Evolutionary conservation across 2,888 invertebrate species (phyloP).

Genomic region (Pristionchus fissidentatus): DNA sequence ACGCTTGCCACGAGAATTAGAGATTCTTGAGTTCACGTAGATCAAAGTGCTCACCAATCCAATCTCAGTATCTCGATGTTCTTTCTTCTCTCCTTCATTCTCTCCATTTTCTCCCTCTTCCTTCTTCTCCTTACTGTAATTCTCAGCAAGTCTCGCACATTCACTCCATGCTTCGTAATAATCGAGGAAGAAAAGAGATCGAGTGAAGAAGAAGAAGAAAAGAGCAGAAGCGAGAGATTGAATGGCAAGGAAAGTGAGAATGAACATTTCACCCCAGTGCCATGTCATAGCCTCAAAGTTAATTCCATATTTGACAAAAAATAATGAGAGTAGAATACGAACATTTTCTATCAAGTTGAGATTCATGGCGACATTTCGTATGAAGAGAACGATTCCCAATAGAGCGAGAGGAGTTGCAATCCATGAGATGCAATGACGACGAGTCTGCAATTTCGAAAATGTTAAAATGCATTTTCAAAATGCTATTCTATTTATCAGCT

Average conservation of each 20-base stretch:
- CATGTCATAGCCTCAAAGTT: neutral
- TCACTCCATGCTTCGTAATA: conserved; percentile 29
- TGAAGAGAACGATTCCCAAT: neutral
- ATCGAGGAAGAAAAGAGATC: conserved; percentile 23
- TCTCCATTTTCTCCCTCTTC: conserved; percentile 2
- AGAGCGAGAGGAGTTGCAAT: neutral
- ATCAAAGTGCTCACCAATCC: conserved; percentile 5
- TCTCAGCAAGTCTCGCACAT: conserved; percentile 1
- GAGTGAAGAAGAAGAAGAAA: neutral
- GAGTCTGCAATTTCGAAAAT: conserved; percentile 1
- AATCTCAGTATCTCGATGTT: neutral
- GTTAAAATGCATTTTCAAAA: neutral
- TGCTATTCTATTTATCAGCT: neutral
- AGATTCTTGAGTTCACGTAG: neutral
- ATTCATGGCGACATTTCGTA: neutral
- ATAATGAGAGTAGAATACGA: neutral
- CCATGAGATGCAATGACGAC: neutral
- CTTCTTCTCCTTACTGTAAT: no score
- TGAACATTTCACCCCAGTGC: conserved; percentile 23
- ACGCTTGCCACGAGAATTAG: neutral
- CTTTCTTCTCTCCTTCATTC: conserved; percentile 8
- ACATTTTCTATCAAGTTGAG: neutral
- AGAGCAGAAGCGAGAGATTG: neutral
- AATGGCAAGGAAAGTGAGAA: neutral
- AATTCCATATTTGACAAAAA: neutral